Base-by-base conservation (phyloP, 2,113 vertebrate genomes). In the Salminus brasiliensis region DNA sequence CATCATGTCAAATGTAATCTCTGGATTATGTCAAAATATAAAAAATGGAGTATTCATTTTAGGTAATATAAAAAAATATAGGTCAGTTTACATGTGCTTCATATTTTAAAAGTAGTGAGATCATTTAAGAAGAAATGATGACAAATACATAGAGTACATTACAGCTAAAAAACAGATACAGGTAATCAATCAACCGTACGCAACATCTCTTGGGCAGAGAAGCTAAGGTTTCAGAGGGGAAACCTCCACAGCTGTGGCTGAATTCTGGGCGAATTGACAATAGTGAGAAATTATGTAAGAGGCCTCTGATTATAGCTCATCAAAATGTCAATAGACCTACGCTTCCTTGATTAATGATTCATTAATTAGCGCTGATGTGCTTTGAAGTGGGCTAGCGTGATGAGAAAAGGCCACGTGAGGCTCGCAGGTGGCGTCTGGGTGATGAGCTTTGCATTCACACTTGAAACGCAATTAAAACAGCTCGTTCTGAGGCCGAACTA, bases 341-440 rank as follows among this genome's bases (percentile, higher is more conserved):
- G 16, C 49, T 43, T 25, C 41, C 36, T 34, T 63, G 67, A 72
- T 72, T 62, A 62, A 63, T 43, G 65, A 21, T 10, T 52, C 63
- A 57, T 63, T 63, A 78, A 74, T 78, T 77, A 69, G 68, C 62
- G 57, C 27, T 68, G 66, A 39, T 52, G 21, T 53, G 62, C 70
- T 45, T 66, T 53, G 27, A 77, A 41, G 82, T 13, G 45, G 36
- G 30, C 53, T 71, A 30, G 23, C n/a, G 18, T 3, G 47, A 55
- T 57, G 11, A 43, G 36, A 53, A 39, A 25, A 23, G 29, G 36
- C 27, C 21, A 27, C 7, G 49, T 16, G 49, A 23, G 55, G 78
- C 62, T 30, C n/a, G 78, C 78, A 84, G 73, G 69, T 81, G 66
- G 78, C 18, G 53, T 63, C 47, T 67, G 39, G 59, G 34, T 65